Conservation (phyloP, 2,888 invertebrate species). For the Cheilosia vernalis region DNA sequence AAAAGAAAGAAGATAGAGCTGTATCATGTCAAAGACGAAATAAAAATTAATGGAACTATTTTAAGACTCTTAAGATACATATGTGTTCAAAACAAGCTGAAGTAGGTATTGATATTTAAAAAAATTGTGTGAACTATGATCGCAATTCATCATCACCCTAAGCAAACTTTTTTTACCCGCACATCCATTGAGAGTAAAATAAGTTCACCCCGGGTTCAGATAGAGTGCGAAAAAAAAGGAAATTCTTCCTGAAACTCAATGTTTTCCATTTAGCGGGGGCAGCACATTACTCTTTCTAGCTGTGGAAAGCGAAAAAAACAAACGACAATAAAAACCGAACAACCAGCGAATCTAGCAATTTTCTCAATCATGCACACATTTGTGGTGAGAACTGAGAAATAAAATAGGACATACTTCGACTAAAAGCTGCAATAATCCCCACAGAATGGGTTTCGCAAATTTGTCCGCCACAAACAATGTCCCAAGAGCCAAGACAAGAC, state of each 20-base stretch:
- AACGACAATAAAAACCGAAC: not conserved
- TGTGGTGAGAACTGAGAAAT: not conserved
- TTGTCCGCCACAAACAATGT: conserved; percentile 7
- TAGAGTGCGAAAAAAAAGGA: not conserved
- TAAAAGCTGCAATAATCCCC: conserved; percentile 52
- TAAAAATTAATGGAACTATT: not conserved
- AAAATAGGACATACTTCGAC: not conserved
- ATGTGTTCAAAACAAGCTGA: not conserved
- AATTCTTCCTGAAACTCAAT: not conserved
- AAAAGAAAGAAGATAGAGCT: not conserved
- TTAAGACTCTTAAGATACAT: not conserved
- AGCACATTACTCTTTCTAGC: conserved; percentile 2
- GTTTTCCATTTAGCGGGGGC: not conserved
- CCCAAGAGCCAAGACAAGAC: no score
- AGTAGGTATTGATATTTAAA: not conserved
- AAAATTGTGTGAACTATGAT: not conserved
- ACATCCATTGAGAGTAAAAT: conserved; percentile 2
- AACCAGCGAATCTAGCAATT: conserved; percentile 4
- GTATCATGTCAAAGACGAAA: no score
- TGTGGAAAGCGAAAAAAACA: not conserved
- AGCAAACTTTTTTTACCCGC: not conserved
- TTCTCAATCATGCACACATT: not conserved
- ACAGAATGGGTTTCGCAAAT: conserved; percentile 31
- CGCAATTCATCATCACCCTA: conserved; percentile 8
- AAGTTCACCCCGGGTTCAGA: not conserved